Evolutionary conservation across 2,797 vertebrate species (phyloP), one percentile per base, ranked within the genome.

Genomic region (Tachyglossus aculeatus): DNA sequence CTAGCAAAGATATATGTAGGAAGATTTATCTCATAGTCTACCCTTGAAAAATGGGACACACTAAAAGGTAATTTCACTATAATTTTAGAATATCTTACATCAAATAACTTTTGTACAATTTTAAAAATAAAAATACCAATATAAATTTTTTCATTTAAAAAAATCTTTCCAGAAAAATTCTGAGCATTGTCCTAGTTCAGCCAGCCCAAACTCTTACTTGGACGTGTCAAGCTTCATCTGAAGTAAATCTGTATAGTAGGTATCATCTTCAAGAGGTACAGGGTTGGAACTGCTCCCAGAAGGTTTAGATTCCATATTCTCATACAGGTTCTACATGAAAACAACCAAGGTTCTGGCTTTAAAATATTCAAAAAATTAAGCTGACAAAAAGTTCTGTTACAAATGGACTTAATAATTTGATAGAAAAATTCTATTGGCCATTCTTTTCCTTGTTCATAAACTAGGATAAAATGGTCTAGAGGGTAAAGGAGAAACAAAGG

Each of bases 171-270:
- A 24, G n/a, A 12, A 3, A 3, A 2, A 48, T 3, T n/a, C n/a
- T n/a, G n/a, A n/a, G n/a, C n/a, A n/a, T n/a, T n/a, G n/a, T 31
- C n/a, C 31, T 6, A 59, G n/a, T 13, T 16, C 24, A n/a, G 5
- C 22, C 5, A 50, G 7, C 12, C 2, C 13, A 32, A 47, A 21
- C 32, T 94, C 96, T 92, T 87, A 98, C 98, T 93, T 94, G 0
- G 93, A 90, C 77, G 94, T 96, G 45, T 89, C 90, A 45, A 98
- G 95, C 82, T 98, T 95, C 89, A 98, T 94, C 76, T 96, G 93
- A 53, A 99, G 94, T 75, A 99, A 90, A 81, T 98, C 95, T 1
- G 93, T 94, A 62, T 97, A 98, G 77, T 96, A 98, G 0, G 92
- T 95, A n/a, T 82, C 86, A 59, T 94, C 92, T 45, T 87, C 89